These are phyloP conservation scores for Gobio occitaniae DNA, from an alignment of 2,797 vertebrate genomes.

Conservation along the genomic window DNA sequence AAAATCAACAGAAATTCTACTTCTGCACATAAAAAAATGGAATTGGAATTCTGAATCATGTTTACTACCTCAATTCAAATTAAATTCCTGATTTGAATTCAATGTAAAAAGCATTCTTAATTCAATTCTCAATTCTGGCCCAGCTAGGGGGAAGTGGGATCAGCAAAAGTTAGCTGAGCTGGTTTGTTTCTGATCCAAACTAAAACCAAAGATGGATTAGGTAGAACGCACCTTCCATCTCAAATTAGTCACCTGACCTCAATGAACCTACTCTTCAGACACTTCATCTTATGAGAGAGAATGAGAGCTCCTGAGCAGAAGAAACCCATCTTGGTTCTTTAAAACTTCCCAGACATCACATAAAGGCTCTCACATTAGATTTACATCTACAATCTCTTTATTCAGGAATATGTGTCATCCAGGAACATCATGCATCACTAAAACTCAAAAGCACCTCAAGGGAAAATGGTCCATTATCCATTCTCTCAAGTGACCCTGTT, in stretches of 20 bases:
- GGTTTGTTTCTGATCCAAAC: neutral
- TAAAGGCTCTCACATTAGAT: neutral
- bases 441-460: constrained; percentile 5
- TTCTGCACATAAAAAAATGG: no score
- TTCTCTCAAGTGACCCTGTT: constrained; percentile 16
- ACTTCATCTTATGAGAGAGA: neutral
- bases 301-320: neutral
- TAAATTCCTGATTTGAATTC: neutral
- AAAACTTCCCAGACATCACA: neutral
- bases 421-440: neutral
- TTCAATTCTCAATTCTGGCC: neutral
- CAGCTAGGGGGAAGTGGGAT: no score
- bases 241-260: neutral
- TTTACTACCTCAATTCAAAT: neutral
- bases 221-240: neutral
- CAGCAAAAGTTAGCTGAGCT: no score
- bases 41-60: neutral
- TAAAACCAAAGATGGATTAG: neutral
- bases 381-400: neutral
- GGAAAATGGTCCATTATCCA: neutral
- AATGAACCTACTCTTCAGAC: neutral
- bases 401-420: constrained; percentile 7
- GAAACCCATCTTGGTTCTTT: constrained; percentile 3
- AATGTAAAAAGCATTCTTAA: neutral
- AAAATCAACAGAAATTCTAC: neutral